Base-by-base conservation (phyloP, 1,140 invertebrate genomes). In the Drosophila watanabei region DNA sequence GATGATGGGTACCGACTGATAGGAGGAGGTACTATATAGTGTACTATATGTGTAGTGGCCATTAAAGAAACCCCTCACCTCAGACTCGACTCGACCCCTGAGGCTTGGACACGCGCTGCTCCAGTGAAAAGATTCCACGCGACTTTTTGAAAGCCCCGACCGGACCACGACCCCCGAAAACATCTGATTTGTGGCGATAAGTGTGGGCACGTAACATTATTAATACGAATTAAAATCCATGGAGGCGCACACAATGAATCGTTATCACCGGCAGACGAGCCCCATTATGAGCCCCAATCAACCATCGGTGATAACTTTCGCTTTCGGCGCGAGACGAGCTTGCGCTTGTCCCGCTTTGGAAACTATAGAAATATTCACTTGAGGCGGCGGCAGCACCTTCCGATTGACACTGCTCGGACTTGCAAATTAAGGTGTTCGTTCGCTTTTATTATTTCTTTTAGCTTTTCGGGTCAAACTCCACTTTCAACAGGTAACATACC, bases 401-500 rank as follows among this genome's bases (percentile, higher is more conserved):
- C 33, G 45, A 59, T 51, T 90, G 86, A 79, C 79, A 75, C 75
- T 63, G 58, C 35, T 56, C 63, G 64, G 75, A 86, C 86, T 89
- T 90, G 86, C 86, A 89, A 89, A 89, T 89, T 80, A 63, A 84
- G 64, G 43, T 62, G 58, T 51, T 54, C 43, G 33, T 11, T 41
- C 4, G 43, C 7, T 46, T 13, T 18, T 28, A 10, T 11, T 11
- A 24, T 35, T 59, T 43, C 32, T 37, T 64, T 16, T 13, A 10
- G 41, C 37, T 33, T 37, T 33, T 16, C 61, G 51, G 88, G 62
- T 88, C 88, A 91, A 91, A 90, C 68, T 90, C 77, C 88, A 87
- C 72, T 56, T 80, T 69, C 45, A 75, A 70, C 79, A 82, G 83
- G 68, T 77, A 46, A 35, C 11, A 45, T 14, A 45, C 57, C 63